These are phyloP conservation scores for Phallusia fumigata DNA, from an alignment of 23 tunicate genomes.

Conservation along the genomic window DNA sequence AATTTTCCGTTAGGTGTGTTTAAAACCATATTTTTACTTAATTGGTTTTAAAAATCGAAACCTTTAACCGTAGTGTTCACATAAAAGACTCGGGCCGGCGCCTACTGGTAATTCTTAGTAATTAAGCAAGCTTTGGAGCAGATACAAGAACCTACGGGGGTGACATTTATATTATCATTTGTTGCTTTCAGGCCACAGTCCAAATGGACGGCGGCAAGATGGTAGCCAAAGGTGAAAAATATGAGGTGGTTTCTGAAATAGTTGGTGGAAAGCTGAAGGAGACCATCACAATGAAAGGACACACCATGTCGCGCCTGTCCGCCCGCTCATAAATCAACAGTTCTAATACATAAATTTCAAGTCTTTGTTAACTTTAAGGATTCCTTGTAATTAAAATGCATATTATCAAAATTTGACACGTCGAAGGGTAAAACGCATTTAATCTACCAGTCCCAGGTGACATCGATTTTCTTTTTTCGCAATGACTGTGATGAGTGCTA, in stretches of 20 bases:
- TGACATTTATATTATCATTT: neutral
- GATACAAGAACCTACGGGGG: neutral
- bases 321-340: neutral
- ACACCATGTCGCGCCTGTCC: conserved; percentile 63
- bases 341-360: no score
- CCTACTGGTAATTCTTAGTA: no score
- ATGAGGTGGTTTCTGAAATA: conserved; percentile 40
- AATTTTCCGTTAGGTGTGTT: no score
- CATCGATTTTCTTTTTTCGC: neutral
- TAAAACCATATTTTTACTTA: no score
- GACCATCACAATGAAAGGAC: conserved; percentile 64
- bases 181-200: conserved; percentile 41
- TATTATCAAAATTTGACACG: neutral
- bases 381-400: neutral
- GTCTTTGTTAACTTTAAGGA: no score
- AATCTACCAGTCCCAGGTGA: neutral
- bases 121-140: neutral
- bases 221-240: conserved; percentile 47
- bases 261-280: conserved; percentile 67
- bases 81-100: neutral
- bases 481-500: neutral
- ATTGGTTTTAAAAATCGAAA: no score
- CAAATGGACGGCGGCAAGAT: conserved; percentile 44
- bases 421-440: neutral
- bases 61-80: no score